These are phyloP conservation scores for Botia kubotai DNA, from an alignment of 2,797 vertebrate genomes.

Conservation along the genomic window DNA sequence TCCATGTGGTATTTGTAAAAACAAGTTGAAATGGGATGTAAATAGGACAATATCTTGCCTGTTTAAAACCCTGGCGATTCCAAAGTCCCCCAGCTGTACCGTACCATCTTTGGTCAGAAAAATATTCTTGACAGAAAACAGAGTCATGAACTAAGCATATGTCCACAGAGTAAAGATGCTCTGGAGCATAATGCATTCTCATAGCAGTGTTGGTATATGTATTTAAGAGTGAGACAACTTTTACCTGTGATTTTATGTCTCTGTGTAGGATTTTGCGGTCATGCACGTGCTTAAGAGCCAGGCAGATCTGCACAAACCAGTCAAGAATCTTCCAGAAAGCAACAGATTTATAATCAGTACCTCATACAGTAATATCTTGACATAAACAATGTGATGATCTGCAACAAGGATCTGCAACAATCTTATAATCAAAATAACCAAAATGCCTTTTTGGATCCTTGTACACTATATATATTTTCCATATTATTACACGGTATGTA, in stretches of 20 bases:
- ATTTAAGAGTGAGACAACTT: neutral
- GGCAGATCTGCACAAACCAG: constrained; percentile 98
- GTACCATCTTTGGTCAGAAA: constrained; percentile 97
- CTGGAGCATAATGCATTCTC: neutral
- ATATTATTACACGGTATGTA: neutral
- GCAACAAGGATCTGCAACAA: no score
- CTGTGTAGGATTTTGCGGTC: constrained; percentile 97
- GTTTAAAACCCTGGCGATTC: constrained; percentile 95
- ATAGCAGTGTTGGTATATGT: neutral
- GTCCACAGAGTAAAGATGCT: neutral
- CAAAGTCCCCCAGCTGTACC: constrained; percentile 95
- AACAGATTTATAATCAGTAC: constrained; percentile 1
- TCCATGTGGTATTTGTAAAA: neutral
- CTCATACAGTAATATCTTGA: neutral
- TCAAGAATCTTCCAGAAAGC: constrained; percentile 86
- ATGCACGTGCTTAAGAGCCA: constrained; percentile 96
- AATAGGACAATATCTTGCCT: constrained; percentile 76
- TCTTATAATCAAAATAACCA: neutral
- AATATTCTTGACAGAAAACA: constrained; percentile 84
- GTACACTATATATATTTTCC: neutral
- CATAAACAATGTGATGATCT: neutral
- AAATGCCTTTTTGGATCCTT: neutral
- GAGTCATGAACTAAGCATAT: no score
- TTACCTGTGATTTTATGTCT: constrained; percentile 98
- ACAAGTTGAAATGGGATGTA: neutral